Conservation (phyloP, 2,797 vertebrate species). For the Picus viridis region DNA sequence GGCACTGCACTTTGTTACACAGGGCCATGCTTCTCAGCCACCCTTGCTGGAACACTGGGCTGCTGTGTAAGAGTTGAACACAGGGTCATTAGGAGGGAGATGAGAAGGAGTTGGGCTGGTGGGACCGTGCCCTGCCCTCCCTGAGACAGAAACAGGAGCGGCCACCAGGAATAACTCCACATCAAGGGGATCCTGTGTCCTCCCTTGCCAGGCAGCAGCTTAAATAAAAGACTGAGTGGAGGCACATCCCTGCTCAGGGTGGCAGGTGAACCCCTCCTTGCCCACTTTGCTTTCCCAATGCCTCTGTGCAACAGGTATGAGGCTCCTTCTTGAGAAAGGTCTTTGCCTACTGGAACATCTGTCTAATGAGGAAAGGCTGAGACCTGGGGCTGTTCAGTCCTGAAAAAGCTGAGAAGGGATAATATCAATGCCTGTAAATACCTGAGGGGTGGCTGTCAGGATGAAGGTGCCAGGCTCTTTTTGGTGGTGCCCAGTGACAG, state of each 20-base stretch:
- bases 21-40: not conserved
- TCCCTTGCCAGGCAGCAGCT: not conserved
- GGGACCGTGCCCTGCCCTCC: not conserved
- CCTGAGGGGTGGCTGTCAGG: too few relatives aligned
- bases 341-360: too few relatives aligned
- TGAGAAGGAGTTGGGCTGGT: not conserved
- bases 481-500: too few relatives aligned
- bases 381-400: too few relatives aligned
- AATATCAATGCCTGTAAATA: too few relatives aligned
- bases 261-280: not conserved
- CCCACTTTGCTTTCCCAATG: not conserved
- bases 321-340: not conserved
- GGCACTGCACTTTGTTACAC: not conserved
- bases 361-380: too few relatives aligned
- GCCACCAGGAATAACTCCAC: not conserved
- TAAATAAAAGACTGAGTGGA: not conserved
- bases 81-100: not conserved
- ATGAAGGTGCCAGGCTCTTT: too few relatives aligned
- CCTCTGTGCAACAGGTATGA: not conserved
- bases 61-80: not conserved
- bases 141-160: not conserved
- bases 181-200: not conserved
- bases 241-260: not conserved
- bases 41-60: not conserved
- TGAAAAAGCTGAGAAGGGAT: too few relatives aligned